Percentiles rank a stretch among this genome's conserved stretches.
Evolutionary conservation across 2,888 invertebrate genomes (phyloP).

Genomic region (Lypha dubia): DNA sequence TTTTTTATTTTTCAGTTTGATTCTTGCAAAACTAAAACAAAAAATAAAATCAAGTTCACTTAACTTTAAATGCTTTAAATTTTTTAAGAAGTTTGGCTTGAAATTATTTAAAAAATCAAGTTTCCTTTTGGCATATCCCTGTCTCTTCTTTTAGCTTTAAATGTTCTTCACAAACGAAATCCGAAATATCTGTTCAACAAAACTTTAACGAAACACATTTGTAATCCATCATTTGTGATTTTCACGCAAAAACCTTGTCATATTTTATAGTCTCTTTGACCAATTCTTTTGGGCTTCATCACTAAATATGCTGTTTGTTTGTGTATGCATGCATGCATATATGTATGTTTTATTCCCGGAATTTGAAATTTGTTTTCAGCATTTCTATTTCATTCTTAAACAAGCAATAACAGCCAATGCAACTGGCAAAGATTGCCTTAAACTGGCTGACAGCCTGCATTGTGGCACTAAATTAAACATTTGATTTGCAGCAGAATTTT

Average conservation of each 20-base stretch:
- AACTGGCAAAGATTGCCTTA: background rate
- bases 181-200: background rate
- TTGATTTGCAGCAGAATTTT: slow-evolving; percentile 24
- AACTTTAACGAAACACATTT: background rate
- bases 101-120: background rate
- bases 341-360: background rate
- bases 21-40: too few species aligned
- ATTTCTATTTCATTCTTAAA: slow-evolving; percentile 18
- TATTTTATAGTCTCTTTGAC: slow-evolving; percentile 15
- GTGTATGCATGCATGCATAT: background rate
- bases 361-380: slow-evolving; percentile 15
- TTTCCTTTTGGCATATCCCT: background rate
- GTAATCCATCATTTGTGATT: slow-evolving; percentile 7
- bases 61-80: too few species aligned
- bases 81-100: too few species aligned
- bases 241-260: slow-evolving; percentile 2
- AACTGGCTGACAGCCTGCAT: slow-evolving; percentile 17
- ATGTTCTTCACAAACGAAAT: background rate
- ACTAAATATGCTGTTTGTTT: background rate
- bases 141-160: background rate
- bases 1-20: too few species aligned
- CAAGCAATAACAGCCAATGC: slow-evolving; percentile 5
- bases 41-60: too few species aligned
- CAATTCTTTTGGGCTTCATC: background rate
- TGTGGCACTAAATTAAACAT: slow-evolving; percentile 29